These are phyloP conservation scores for Tridacna gigas DNA, from an alignment of 2,888 invertebrate genomes.

Conservation along the genomic window DNA sequence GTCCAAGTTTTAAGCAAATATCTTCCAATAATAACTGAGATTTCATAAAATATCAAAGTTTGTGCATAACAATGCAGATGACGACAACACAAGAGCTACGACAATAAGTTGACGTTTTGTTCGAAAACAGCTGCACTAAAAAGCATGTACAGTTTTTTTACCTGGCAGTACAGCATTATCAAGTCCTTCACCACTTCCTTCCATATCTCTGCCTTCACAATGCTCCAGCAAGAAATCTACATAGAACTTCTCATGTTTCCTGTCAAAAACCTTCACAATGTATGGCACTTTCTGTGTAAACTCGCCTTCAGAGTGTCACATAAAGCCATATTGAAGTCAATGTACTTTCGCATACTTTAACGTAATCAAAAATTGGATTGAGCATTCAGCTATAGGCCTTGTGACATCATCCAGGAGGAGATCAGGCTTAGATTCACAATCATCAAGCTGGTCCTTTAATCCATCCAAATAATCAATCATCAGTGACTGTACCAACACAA, in stretches of 20 bases:
- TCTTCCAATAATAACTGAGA: too few relatives aligned
- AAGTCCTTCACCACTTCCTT: background rate
- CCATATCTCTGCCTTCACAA: conserved; percentile 16
- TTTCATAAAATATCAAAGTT: too few relatives aligned
- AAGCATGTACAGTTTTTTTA: background rate
- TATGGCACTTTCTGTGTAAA: background rate
- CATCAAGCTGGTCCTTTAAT: background rate
- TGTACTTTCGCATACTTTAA: conserved; percentile 11
- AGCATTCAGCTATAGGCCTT: conserved; percentile 22
- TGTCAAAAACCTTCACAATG: conserved; percentile 12
- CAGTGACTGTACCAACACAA: background rate
- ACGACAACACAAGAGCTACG: too few relatives aligned
- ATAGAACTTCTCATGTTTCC: conserved; percentile 32
- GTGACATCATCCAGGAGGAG: conserved; percentile 40
- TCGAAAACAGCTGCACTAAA: too few relatives aligned
- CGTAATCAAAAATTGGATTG: background rate
- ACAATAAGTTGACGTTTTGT: too few relatives aligned
- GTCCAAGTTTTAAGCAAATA: too few relatives aligned
- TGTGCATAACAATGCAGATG: too few relatives aligned
- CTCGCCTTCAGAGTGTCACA: conserved; percentile 21
- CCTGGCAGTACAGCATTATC: conserved; percentile 4
- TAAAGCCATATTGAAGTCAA: conserved; percentile 31
- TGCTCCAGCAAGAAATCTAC: conserved; percentile 20
- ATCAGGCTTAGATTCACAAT: conserved; percentile 24
- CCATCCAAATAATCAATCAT: background rate